phyloP scores from a whole-genome alignment of 1,140 invertebrate genomes.

The Dendrolimus kikuchii region DNA sequence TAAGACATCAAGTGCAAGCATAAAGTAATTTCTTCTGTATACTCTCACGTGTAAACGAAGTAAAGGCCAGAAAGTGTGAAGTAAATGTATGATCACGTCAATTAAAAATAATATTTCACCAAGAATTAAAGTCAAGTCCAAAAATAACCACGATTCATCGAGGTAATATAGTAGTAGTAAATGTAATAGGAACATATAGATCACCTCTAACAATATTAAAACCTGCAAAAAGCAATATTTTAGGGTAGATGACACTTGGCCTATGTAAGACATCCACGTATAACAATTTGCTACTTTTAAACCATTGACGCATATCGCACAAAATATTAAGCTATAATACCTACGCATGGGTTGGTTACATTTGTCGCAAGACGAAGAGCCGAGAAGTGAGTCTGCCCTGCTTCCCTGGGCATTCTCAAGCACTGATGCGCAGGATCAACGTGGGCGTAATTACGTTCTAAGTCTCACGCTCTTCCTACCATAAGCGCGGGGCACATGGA shows the following conservation, averaged over 20 bases:
- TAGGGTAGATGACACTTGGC: neutral
- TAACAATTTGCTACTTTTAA: no score
- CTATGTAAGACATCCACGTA: no score
- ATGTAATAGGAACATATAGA: conserved; percentile 38
- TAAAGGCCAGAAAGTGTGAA: conserved; percentile 45
- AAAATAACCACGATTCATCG: conserved; percentile 9
- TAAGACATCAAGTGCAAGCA: conserved; percentile 36
- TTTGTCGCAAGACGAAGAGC: no score
- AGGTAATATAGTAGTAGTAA: conserved; percentile 39
- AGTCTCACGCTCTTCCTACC: no score
- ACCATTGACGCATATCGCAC: no score
- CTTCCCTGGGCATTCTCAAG: no score
- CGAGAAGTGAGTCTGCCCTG: no score
- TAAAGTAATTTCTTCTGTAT: conserved; percentile 30
- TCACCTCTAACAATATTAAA: conserved; percentile 22
- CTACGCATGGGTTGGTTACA: no score
- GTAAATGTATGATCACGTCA: conserved; percentile 36
- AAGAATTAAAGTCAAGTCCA: conserved; percentile 24
- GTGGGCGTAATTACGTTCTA: no score
- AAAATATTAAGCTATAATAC: no score
- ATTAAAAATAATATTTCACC: conserved; percentile 32
- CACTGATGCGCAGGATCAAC: no score
- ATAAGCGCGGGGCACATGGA: no score
- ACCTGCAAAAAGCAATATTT: conserved; percentile 27
- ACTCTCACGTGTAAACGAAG: conserved; percentile 39